Evolutionary conservation across 2,888 invertebrate genomes (phyloP).

Genomic region (Mechanitis messenoides): DNA sequence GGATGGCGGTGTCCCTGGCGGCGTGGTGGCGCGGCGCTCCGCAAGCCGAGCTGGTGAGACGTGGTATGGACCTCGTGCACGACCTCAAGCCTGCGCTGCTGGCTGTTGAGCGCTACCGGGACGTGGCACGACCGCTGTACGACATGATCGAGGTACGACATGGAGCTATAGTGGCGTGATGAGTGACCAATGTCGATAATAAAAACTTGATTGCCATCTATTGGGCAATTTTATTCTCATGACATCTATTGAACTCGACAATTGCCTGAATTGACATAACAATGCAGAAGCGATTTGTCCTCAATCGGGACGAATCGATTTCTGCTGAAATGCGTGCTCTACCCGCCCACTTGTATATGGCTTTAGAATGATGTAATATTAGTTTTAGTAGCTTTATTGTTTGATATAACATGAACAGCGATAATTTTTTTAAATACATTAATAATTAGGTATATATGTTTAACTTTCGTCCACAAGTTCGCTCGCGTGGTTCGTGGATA

Average conservation of each 20-base stretch:
- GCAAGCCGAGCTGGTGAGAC: slow-evolving; percentile 66
- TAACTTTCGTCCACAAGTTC: too few relatives aligned
- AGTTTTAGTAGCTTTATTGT: too few relatives aligned
- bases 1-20: slow-evolving; percentile 65
- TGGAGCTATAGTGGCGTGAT: not conserved
- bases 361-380: too few relatives aligned
- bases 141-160: slow-evolving; percentile 62
- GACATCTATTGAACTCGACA: slow-evolving; percentile 13
- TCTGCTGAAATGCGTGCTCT: slow-evolving; percentile 2
- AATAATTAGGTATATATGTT: too few relatives aligned
- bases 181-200: not conserved
- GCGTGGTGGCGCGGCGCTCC: slow-evolving; percentile 66
- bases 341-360: too few relatives aligned
- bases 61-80: slow-evolving; percentile 63
- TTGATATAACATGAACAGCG: too few relatives aligned
- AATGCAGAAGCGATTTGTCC: slow-evolving; percentile 9
- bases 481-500: too few relatives aligned
- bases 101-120: slow-evolving; percentile 60
- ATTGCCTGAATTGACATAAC: slow-evolving; percentile 21
- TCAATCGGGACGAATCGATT: slow-evolving; percentile 7
- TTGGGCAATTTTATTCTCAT: slow-evolving; percentile 13
- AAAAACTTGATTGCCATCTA: slow-evolving; percentile 7
- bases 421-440: too few relatives aligned
- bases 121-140: slow-evolving; percentile 59
- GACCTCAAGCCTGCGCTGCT: slow-evolving; percentile 69